Percentiles rank a stretch among this genome's conserved stretches.
Evolutionary conservation across 2,797 vertebrate genomes (phyloP).

Genomic region (Artibeus jamaicensis): DNA sequence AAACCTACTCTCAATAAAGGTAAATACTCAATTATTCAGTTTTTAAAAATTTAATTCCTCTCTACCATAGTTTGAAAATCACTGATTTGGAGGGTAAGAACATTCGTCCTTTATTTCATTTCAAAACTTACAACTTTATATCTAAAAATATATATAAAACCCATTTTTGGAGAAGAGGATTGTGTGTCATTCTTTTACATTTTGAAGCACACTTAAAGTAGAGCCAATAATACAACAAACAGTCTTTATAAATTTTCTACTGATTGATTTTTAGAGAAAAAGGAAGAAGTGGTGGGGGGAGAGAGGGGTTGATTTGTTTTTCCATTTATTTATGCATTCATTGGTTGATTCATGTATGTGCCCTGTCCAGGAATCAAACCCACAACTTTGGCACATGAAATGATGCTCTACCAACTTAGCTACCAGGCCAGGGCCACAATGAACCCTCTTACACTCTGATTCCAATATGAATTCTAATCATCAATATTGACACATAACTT

Average conservation of each 20-base stretch:
- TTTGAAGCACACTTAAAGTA: not conserved
- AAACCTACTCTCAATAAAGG: not conserved
- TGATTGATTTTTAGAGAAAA: too few species aligned
- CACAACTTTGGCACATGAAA: too few species aligned
- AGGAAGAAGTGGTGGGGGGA: too few species aligned
- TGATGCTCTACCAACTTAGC: too few species aligned
- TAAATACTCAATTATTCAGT: not conserved
- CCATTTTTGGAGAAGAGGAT: not conserved
- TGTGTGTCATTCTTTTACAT: not conserved
- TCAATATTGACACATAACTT: not conserved
- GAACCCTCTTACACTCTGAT: not conserved
- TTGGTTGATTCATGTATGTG: too few species aligned
- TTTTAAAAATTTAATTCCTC: constrained; percentile 13
- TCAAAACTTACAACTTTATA: not conserved
- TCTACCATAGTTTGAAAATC: not conserved
- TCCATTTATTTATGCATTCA: too few species aligned
- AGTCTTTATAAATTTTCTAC: too few species aligned
- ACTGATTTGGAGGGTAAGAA: not conserved
- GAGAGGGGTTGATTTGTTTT: too few species aligned
- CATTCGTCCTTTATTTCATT: constrained; percentile 7
- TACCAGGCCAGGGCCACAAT: too few species aligned
- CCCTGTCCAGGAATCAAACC: too few species aligned
- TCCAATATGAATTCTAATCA: not conserved
- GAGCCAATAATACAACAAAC: not conserved
- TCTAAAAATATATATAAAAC: not conserved